Evolutionary conservation across 2,888 invertebrate genomes (phyloP).

Genomic region (Tipula helvola): DNA sequence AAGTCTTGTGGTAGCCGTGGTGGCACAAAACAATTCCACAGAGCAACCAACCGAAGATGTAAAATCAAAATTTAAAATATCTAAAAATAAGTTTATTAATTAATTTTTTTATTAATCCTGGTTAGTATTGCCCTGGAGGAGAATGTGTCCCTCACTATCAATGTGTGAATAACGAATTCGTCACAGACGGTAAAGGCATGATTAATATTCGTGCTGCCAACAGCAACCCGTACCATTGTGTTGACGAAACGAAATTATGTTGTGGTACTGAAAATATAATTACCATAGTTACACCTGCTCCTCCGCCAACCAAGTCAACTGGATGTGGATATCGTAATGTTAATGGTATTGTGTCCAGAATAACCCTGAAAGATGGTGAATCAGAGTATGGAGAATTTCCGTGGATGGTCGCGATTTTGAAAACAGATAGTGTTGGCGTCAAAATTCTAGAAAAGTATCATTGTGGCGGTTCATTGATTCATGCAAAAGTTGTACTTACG

Average conservation of each 20-base stretch:
- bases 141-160: conserved; percentile 68
- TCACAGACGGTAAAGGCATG: conserved; percentile 55
- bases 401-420: conserved; percentile 42
- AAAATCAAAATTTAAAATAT: background rate
- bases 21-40: background rate
- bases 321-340: conserved; percentile 60
- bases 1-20: background rate
- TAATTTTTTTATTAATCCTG: background rate
- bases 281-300: conserved; percentile 18
- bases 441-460: conserved; percentile 47
- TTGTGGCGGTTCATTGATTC: conserved; percentile 66
- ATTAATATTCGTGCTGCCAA: conserved; percentile 58
- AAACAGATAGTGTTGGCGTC: conserved; percentile 28
- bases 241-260: conserved; percentile 25
- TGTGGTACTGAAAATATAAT: conserved; percentile 24
- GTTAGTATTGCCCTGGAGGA: conserved; percentile 33
- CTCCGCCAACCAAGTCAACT: conserved; percentile 22
- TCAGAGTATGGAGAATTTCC: conserved; percentile 40
- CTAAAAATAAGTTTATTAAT: background rate
- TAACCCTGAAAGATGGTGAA: conserved; percentile 51
- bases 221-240: conserved; percentile 15
- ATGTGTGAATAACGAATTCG: conserved; percentile 52
- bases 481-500: conserved; percentile 54
- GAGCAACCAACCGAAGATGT: background rate
- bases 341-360: conserved; percentile 58